A percentile compares a stretch with the other conserved stretches of the same genome.
Evolutionary conservation across 2,113 vertebrate species (phyloP).

Genomic region (Emydocephalus ijimae): DNA sequence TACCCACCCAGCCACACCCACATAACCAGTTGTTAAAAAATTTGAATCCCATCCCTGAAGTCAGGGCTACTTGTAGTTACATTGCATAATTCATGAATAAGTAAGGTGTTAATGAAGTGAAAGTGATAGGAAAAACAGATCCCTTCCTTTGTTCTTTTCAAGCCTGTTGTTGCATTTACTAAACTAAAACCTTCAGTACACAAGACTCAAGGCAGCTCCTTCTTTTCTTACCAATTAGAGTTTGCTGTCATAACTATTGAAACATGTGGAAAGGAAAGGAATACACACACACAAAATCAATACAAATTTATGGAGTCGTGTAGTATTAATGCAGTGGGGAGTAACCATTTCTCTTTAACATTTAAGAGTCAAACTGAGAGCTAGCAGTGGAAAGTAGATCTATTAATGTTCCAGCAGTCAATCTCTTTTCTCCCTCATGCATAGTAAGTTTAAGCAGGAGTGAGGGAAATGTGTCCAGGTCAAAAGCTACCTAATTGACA

Average conservation of each 20-base stretch:
- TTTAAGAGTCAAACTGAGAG: neutral
- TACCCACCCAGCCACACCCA: too few relatives aligned
- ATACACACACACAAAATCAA: neutral
- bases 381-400: neutral
- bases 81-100: neutral
- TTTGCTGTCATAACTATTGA: neutral
- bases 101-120: neutral
- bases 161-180: neutral
- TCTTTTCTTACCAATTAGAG: neutral
- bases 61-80: neutral
- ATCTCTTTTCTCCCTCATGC: neutral
- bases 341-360: neutral
- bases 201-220: neutral
- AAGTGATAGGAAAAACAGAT: neutral
- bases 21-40: too few relatives aligned
- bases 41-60: too few relatives aligned
- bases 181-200: neutral
- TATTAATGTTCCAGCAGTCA: neutral
- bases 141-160: neutral
- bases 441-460: neutral
- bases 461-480: neutral
- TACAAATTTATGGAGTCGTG: neutral
- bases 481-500: neutral
- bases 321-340: neutral
- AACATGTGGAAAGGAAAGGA: neutral